Conservation (phyloP, 2,888 invertebrate species). For the Clivina fossor region DNA sequence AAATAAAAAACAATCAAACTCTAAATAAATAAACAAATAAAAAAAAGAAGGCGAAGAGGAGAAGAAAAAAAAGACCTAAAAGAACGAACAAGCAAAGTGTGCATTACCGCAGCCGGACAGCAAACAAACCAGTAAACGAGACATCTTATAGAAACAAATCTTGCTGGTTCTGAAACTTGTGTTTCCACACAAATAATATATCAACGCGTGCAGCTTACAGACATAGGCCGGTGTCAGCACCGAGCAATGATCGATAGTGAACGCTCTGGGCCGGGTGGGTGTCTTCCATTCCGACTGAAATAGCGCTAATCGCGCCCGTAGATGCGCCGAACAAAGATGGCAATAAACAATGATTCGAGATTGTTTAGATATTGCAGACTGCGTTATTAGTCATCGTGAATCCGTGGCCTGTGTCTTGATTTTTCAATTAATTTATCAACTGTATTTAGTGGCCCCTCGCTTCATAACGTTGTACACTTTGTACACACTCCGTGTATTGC, state of each 20-base stretch:
- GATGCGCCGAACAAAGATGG: conserved; percentile 7
- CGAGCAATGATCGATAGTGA: conserved; percentile 26
- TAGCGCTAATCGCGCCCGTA: neutral
- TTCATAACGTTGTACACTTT: too few species aligned
- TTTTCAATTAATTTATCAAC: conserved; percentile 27
- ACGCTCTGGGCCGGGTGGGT: conserved; percentile 20
- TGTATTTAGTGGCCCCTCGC: too few species aligned
- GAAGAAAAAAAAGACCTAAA: too few species aligned
- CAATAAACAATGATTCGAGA: neutral
- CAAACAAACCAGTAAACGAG: conserved; percentile 31
- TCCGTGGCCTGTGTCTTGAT: conserved; percentile 5
- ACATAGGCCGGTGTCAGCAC: conserved; percentile 19
- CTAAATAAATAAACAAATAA: too few species aligned
- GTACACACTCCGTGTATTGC: too few species aligned
- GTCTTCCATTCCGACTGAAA: conserved; percentile 15
- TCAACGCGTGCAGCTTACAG: conserved; percentile 29
- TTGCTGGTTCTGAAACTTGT: conserved; percentile 48
- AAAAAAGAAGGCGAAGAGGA: too few species aligned
- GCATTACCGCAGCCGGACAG: too few species aligned
- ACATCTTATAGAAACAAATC: conserved; percentile 49
- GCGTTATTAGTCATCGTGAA: conserved; percentile 20
- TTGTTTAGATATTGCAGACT: conserved; percentile 11
- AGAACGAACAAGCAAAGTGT: too few species aligned
- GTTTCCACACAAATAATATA: conserved; percentile 46
- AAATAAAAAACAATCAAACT: too few species aligned